A percentile compares a stretch with the other conserved stretches of the same genome.
These are phyloP conservation scores for Threskiornis aethiopicus DNA, from an alignment of 2,797 vertebrate genomes.

Conservation along the genomic window DNA sequence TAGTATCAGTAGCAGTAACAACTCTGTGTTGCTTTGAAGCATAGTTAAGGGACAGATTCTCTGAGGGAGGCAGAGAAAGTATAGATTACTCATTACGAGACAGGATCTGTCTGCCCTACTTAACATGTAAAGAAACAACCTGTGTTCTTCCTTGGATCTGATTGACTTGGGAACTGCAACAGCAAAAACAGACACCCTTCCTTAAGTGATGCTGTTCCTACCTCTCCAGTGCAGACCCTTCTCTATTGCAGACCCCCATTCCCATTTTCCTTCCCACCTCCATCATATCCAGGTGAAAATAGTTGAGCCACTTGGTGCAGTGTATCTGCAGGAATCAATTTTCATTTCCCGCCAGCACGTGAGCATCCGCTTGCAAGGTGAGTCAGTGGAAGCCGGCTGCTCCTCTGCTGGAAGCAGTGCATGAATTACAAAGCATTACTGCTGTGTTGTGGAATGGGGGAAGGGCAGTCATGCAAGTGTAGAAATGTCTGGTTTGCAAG, in stretches of 20 bases:
- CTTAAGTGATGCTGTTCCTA: not conserved
- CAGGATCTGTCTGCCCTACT: not conserved
- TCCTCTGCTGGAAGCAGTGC: not conserved
- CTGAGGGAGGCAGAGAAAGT: not conserved
- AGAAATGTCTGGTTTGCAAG: conserved; percentile 4
- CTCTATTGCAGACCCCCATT: not conserved
- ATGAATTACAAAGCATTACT: not conserved
- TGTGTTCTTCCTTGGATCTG: not conserved
- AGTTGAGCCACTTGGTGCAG: not conserved
- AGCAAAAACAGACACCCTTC: not conserved
- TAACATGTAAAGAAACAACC: not conserved
- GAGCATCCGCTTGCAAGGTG: not conserved
- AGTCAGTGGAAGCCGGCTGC: not conserved
- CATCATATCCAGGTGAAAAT: not conserved
- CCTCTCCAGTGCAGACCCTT: not conserved
- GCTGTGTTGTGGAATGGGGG: not conserved
- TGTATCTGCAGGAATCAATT: conserved; percentile 24
- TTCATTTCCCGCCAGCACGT: not conserved
- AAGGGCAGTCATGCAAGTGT: not conserved
- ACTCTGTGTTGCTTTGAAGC: not conserved
- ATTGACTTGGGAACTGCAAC: not conserved
- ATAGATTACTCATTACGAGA: not conserved
- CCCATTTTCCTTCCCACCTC: not conserved
- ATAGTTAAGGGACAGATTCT: not conserved
- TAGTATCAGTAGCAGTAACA: not conserved